phyloP scores from a whole-genome alignment of 2,797 vertebrate genomes.

The Eupleurogrammus muticus region DNA sequence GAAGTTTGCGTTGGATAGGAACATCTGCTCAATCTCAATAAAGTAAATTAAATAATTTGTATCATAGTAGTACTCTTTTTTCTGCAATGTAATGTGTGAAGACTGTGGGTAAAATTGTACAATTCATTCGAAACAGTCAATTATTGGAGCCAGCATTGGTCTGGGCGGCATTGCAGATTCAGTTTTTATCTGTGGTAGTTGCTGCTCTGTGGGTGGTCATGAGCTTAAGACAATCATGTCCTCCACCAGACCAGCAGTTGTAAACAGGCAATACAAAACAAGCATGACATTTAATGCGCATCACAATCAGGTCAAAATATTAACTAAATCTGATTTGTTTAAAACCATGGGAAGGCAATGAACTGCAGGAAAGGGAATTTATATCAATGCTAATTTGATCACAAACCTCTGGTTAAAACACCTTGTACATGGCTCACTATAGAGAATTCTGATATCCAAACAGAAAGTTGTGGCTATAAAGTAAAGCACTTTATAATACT shows the following conservation, averaged over 20 bases:
- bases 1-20: no score
- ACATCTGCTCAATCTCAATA: no score
- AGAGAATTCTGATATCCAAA: not conserved
- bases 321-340: constrained; percentile 15
- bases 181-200: no score
- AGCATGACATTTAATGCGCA: not conserved
- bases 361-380: not conserved
- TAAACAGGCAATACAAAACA: not conserved
- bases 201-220: no score
- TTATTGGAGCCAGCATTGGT: no score
- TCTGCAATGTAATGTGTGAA: no score
- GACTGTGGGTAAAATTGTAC: no score
- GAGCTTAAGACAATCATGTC: no score
- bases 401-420: not conserved
- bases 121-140: no score
- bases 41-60: no score
- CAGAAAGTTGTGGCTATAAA: not conserved
- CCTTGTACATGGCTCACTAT: constrained; percentile 5
- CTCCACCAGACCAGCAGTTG: not conserved
- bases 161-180: no score
- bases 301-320: not conserved
- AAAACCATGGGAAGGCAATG: constrained; percentile 1
- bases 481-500: constrained; percentile 10
- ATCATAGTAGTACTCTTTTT: no score
- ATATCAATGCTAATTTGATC: not conserved